Conservation (phyloP, 1,140 invertebrate species). For the Patella vulgata region DNA sequence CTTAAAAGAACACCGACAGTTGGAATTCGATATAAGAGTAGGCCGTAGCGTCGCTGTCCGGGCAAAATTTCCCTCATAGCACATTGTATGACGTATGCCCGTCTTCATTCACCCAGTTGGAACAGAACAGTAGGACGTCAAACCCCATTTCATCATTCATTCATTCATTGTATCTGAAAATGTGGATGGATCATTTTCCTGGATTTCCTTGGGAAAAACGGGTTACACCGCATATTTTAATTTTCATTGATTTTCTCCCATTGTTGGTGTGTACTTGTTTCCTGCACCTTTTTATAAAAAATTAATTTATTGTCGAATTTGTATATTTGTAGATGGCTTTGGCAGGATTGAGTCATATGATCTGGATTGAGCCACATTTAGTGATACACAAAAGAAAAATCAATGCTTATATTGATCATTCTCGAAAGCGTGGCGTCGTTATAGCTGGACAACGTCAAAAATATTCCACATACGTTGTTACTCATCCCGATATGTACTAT, state of each 20-base stretch:
- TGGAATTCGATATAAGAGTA: no score
- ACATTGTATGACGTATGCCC: no score
- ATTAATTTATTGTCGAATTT: constrained; percentile 1
- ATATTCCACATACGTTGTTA: constrained; percentile 44
- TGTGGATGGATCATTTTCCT: not conserved
- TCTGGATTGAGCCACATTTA: constrained; percentile 42
- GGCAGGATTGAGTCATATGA: constrained; percentile 31
- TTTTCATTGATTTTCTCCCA: no score
- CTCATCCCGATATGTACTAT: constrained; percentile 43
- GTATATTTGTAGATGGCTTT: constrained; percentile 42
- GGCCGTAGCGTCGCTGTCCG: no score
- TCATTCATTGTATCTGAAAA: no score
- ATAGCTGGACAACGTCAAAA: constrained; percentile 21
- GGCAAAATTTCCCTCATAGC: no score
- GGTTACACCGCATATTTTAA: no score
- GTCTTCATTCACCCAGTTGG: no score
- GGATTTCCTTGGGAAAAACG: no score
- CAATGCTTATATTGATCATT: constrained; percentile 25
- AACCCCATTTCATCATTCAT: no score
- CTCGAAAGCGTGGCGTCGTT: constrained; percentile 20
- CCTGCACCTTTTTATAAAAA: not conserved
- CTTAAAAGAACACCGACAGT: no score
- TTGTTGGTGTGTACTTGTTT: not conserved
- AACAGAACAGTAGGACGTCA: no score
- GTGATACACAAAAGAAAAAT: constrained; percentile 29